Evolutionary conservation across 2,113 vertebrate species (phyloP).

Genomic region (Podarcis cretensis): DNA sequence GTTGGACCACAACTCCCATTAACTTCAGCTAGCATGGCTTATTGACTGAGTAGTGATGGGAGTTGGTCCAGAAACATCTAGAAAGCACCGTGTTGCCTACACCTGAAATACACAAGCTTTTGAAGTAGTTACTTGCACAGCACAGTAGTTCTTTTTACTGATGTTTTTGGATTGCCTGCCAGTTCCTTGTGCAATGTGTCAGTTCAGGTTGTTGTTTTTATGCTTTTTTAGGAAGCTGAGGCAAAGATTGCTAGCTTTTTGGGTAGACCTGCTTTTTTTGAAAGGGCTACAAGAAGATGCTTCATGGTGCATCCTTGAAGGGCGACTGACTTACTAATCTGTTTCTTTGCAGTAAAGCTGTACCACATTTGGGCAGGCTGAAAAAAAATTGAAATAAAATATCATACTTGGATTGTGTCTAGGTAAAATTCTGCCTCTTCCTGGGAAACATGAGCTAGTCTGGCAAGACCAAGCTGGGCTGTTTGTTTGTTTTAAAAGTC

Average conservation of each 20-base stretch:
- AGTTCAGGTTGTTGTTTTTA: not conserved
- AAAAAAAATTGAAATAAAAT: constrained; percentile 64
- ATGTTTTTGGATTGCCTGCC: constrained; percentile 13
- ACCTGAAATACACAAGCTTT: not conserved
- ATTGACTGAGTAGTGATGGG: too few species aligned
- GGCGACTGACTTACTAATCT: constrained; percentile 19
- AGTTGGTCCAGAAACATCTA: too few species aligned
- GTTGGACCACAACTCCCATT: too few species aligned
- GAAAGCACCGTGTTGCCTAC: too few species aligned
- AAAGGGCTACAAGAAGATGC: not conserved
- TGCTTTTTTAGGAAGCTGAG: constrained; percentile 3
- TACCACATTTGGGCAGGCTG: constrained; percentile 61
- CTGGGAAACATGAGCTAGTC: constrained; percentile 33
- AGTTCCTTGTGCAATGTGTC: fast-evolving
- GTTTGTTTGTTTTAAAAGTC: not conserved
- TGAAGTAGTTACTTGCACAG: constrained; percentile 41
- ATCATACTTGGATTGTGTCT: constrained; percentile 60
- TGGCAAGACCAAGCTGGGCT: not conserved
- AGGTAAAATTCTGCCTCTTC: constrained; percentile 65
- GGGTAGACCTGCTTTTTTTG: constrained; percentile 8
- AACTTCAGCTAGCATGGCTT: too few species aligned
- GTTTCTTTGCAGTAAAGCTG: constrained; percentile 54
- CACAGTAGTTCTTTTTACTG: constrained; percentile 19
- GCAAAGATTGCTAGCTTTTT: not conserved
- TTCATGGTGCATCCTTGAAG: constrained; percentile 35